Conservation (phyloP, 1,140 invertebrate species). For the Drosophila serrata region DNA sequence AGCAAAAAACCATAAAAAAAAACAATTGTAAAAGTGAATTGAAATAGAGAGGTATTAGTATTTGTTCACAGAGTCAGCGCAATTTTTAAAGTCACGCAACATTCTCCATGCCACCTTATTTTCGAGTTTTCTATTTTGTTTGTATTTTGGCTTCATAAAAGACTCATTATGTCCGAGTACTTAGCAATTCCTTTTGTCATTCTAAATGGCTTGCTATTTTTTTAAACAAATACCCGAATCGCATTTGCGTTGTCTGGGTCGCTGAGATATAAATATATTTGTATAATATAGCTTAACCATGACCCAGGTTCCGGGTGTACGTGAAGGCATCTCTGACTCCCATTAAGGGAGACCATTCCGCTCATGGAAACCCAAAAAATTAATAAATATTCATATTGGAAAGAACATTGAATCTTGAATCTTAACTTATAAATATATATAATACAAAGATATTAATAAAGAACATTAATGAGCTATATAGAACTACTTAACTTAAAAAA, state of each 20-base stretch:
- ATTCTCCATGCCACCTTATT: conserved; percentile 9
- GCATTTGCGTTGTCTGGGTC: conserved; percentile 6
- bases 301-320: conserved; percentile 35
- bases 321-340: not conserved
- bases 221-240: conserved; percentile 16
- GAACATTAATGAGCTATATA: too few species aligned
- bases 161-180: conserved; percentile 30
- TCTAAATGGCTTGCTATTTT: conserved; percentile 24
- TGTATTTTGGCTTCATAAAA: conserved; percentile 26
- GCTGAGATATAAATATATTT: conserved; percentile 1
- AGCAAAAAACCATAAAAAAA: not conserved
- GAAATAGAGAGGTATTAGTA: conserved; percentile 27
- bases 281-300: not conserved
- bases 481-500: too few species aligned
- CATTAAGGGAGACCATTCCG: not conserved
- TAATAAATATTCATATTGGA: not conserved
- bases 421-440: not conserved
- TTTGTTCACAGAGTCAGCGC: conserved; percentile 23
- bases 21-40: conserved; percentile 41
- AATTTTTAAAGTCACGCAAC: conserved; percentile 42
- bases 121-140: conserved; percentile 18
- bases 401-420: not conserved
- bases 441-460: too few species aligned
- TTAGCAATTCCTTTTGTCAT: conserved; percentile 42
- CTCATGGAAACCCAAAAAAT: not conserved